Conservation (phyloP, 2,888 invertebrate species). For the Dynastes tityus region DNA sequence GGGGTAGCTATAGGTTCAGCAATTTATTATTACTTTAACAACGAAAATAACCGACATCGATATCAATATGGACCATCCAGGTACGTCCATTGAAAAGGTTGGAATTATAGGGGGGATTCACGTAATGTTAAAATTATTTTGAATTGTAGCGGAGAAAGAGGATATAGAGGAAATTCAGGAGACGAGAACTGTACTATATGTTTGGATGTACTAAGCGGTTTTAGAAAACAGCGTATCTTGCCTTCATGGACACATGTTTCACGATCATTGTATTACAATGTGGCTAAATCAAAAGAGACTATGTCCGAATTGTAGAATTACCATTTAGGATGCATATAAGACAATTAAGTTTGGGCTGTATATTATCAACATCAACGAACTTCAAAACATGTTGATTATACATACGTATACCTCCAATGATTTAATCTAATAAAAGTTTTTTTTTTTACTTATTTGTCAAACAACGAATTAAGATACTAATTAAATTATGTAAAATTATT, state of each 20-base stretch:
- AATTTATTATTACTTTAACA: slow-evolving; percentile 57
- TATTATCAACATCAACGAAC: too few relatives aligned
- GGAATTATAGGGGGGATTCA: slow-evolving; percentile 24
- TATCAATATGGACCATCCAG: slow-evolving; percentile 14
- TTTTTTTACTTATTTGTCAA: too few relatives aligned
- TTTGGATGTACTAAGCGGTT: slow-evolving; percentile 50
- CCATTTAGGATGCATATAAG: slow-evolving; percentile 1
- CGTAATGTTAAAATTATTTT: not conserved
- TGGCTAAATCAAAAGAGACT: slow-evolving; percentile 33
- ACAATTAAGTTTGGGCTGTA: not conserved
- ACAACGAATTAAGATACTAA: too few relatives aligned
- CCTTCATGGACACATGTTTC: slow-evolving; percentile 55
- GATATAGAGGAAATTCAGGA: slow-evolving; percentile 51
- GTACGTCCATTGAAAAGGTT: not conserved
- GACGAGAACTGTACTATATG: slow-evolving; percentile 56
- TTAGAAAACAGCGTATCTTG: slow-evolving; percentile 48
- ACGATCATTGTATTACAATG: slow-evolving; percentile 46
- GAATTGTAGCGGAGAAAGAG: slow-evolving; percentile 49
- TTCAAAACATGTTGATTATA: too few relatives aligned
- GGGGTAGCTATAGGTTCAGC: slow-evolving; percentile 58
- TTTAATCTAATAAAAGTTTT: too few relatives aligned
- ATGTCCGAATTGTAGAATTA: slow-evolving; percentile 40
- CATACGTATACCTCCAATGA: too few relatives aligned
- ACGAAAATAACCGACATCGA: slow-evolving; percentile 47
- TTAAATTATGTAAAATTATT: not conserved